Conservation (phyloP, 2,797 vertebrate species). For the Liparis tanakae region DNA sequence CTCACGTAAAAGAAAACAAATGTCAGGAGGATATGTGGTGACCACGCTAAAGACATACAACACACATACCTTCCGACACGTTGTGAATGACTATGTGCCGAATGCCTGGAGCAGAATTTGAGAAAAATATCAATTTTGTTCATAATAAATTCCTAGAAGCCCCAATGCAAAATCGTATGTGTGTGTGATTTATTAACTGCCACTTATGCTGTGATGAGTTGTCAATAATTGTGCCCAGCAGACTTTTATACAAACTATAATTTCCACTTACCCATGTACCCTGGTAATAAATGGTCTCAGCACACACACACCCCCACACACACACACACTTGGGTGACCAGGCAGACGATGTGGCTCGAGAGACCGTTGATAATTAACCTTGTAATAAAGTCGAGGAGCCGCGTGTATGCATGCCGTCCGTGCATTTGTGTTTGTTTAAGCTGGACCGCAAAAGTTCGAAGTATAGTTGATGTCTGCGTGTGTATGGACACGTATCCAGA, state of each 20-base stretch:
- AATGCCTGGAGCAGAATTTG: not conserved
- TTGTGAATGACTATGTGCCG: not conserved
- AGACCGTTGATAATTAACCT: slow-evolving; percentile 73
- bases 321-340: slow-evolving; percentile 14
- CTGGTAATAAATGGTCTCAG: slow-evolving; percentile 44
- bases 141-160: not conserved
- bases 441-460: slow-evolving; percentile 38
- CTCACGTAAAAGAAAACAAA: not conserved
- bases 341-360: slow-evolving; percentile 21
- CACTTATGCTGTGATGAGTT: slow-evolving; percentile 52
- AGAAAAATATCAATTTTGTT: not conserved
- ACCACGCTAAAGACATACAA: slow-evolving; percentile 2
- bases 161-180: slow-evolving; percentile 5
- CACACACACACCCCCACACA: not conserved
- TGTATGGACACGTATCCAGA: not conserved
- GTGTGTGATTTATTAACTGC: slow-evolving; percentile 29
- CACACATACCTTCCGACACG: not conserved
- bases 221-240: slow-evolving; percentile 44
- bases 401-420: slow-evolving; percentile 14
- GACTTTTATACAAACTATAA: slow-evolving; percentile 43
- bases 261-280: slow-evolving; percentile 39
- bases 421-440: slow-evolving; percentile 4
- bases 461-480: not conserved
- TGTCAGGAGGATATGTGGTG: not conserved
- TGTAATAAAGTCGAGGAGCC: slow-evolving; percentile 41